These are phyloP conservation scores for Python bivittatus DNA, from an alignment of 2,113 vertebrate species.

Conservation along the genomic window DNA sequence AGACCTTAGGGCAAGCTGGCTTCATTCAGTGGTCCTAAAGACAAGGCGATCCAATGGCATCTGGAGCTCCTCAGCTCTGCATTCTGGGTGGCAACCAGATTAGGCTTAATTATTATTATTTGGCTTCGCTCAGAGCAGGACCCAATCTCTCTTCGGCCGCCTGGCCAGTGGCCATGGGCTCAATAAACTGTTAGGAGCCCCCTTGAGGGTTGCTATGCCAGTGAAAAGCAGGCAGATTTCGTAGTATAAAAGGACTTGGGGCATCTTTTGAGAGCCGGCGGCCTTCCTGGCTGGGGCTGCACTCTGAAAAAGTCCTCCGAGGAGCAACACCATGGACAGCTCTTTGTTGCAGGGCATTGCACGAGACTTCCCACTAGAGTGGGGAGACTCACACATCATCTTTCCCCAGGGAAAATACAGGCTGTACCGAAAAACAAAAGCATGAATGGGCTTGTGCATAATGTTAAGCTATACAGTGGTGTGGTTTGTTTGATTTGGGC, in stretches of 20 bases:
- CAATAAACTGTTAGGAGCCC: not conserved
- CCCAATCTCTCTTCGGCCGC: not conserved
- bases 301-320: not conserved
- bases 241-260: not conserved
- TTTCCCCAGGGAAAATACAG: not conserved
- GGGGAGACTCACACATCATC: not conserved
- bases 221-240: not conserved
- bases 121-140: not conserved
- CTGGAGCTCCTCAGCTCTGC: not conserved
- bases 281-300: not conserved
- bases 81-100: not conserved
- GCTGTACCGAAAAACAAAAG: no score
- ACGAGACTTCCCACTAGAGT: not conserved
- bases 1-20: constrained; percentile 29
- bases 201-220: not conserved
- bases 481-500: not conserved
- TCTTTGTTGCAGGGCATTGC: not conserved
- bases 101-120: not conserved
- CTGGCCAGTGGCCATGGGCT: not conserved
- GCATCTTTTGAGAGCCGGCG: not conserved
- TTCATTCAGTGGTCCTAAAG: not conserved
- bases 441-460: not conserved
- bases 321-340: not conserved
- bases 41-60: not conserved
- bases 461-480: not conserved